Base-by-base conservation (phyloP, 53 echinoderm and acorn worm genomes). In the Zoroaster sp. region DNA sequence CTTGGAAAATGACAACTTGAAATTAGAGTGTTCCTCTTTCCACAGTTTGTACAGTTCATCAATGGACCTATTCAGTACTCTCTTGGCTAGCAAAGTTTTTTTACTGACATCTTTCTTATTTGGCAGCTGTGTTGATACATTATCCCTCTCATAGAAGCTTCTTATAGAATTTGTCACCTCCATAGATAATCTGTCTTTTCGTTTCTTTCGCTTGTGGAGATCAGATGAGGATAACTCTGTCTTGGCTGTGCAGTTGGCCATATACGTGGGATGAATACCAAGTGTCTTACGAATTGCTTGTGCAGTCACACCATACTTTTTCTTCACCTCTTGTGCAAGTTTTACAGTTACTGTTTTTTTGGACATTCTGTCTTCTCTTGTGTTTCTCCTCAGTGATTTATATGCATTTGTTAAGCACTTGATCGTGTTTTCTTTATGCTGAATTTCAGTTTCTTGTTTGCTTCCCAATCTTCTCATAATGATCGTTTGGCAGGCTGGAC, bases 61-160 rank as follows among this genome's bases (percentile, higher is more conserved):
- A 74, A 74, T 74, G 5, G 74, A 74, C 18, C 74, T 74, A n/a
- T 74, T 74, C 44, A 74, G 5, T 18, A 43, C 74, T 21, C 35
- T 40, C 25, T 74, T 74, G 6, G 74, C 74, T 1, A 74, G 20
- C 42, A 43, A 20, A 3, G 74, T 74, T 43, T 74, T 74, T 23
- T 74, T 74, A n/a, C 74, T 74, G 42, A 74, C 74, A 23, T 74
- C 74, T 40, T 41, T 40, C 44, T 74, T 74, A 41, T 74, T 74
- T 0, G 74, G 74, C 2, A 74, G 74, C 25, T 74, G 74, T 10
- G 42, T 20, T 5, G 74, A 74, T 12, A 74, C 25, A 10, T 74
- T 41, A 74, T 74, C 74, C 74, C 74, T 74, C 44, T 18, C 42
- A 1, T 74, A 74, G 40, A 74, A 74, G 46, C 46, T 45, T 45